Evolutionary conservation across 1,140 invertebrate species (phyloP).

Genomic region (Artemia franciscana): DNA sequence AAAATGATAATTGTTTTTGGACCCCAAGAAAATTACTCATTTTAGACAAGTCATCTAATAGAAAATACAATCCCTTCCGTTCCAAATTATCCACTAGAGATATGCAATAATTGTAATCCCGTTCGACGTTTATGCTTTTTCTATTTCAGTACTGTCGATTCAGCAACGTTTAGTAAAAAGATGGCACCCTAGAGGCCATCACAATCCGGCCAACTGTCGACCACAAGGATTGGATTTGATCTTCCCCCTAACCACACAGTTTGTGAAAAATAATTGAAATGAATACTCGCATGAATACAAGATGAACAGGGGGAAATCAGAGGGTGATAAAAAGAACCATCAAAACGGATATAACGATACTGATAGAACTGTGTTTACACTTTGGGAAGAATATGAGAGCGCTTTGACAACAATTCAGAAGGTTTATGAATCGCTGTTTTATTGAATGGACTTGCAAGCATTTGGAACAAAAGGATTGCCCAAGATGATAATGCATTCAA

Average conservation of each 20-base stretch:
- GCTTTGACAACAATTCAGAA: too few relatives aligned
- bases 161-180: background rate
- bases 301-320: background rate
- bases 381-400: too few relatives aligned
- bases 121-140: background rate
- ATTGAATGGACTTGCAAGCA: too few relatives aligned
- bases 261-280: background rate
- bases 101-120: background rate
- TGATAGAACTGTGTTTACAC: too few relatives aligned
- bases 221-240: background rate
- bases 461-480: too few relatives aligned
- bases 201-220: background rate
- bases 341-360: background rate
- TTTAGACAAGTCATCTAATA: too few relatives aligned
- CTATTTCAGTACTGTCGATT: background rate
- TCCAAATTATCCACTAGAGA: background rate
- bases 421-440: too few relatives aligned
- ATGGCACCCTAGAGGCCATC: background rate
- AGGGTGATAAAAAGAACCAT: background rate
- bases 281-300: background rate
- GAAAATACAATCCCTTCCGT: background rate
- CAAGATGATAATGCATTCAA: too few relatives aligned
- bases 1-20: too few relatives aligned
- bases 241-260: background rate
- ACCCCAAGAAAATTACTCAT: too few relatives aligned